A percentile compares a stretch with the other conserved stretches of the same genome.
These are phyloP conservation scores for Cichlasoma orientale DNA, from an alignment of 2,797 vertebrate species.

Conservation along the genomic window DNA sequence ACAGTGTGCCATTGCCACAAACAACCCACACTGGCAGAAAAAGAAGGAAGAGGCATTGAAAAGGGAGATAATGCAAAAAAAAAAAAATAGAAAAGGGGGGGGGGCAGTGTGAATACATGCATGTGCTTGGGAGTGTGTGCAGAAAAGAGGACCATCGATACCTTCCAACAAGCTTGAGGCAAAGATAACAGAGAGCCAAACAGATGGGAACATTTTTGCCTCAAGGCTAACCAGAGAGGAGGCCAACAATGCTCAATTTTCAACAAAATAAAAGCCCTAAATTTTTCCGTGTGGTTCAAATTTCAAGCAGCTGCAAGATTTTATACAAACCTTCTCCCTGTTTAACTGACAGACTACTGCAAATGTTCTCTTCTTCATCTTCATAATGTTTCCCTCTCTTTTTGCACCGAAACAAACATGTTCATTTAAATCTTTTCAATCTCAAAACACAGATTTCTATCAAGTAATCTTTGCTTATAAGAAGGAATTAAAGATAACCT, in stretches of 20 bases:
- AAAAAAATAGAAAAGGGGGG: background rate
- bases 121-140: background rate
- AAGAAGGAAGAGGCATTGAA: constrained; percentile 57
- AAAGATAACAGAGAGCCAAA: constrained; percentile 38
- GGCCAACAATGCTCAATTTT: constrained; percentile 8
- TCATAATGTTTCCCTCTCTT: background rate
- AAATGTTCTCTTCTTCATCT: background rate
- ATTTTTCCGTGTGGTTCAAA: background rate
- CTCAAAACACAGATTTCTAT: constrained; percentile 10
- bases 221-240: constrained; percentile 37
- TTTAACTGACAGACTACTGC: background rate
- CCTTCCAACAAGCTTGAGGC: constrained; percentile 37
- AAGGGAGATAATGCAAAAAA: constrained; percentile 48
- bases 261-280: constrained; percentile 27
- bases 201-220: constrained; percentile 51
- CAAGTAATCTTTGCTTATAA: background rate
- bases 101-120: constrained; percentile 13
- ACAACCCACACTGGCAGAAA: constrained; percentile 46
- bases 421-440: background rate
- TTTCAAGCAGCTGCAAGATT: background rate
- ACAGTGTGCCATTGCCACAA: constrained; percentile 54
- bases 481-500: background rate
- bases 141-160: constrained; percentile 22
- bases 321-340: background rate
- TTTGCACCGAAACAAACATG: background rate